A percentile compares a stretch with the other conserved stretches of the same genome.
phyloP scores from a whole-genome alignment of 2,113 vertebrate species.

The Phalacrocorax brasilianus region DNA sequence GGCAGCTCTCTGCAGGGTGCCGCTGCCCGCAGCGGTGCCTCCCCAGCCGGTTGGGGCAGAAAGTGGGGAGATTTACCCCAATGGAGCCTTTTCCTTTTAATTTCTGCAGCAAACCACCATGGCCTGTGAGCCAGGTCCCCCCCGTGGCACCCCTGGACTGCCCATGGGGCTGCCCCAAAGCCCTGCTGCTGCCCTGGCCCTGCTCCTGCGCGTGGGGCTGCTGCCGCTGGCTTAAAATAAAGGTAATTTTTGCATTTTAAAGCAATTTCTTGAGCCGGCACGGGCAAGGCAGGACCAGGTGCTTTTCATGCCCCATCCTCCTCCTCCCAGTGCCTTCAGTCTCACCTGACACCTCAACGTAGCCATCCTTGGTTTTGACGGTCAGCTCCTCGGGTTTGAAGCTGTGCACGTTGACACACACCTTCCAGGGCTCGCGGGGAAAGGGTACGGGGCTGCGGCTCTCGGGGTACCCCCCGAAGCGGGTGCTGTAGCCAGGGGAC shows the following conservation, averaged over 20 bases:
- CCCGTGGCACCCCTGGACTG: fast-evolving
- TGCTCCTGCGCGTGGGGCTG: background rate
- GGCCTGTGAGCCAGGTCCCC: background rate
- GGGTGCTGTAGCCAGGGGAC: slow-evolving; percentile 75
- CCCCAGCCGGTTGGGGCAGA: background rate
- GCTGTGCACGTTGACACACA: slow-evolving; percentile 98
- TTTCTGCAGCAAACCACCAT: background rate
- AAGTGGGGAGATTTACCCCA: background rate
- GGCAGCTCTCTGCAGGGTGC: background rate
- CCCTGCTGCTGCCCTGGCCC: background rate
- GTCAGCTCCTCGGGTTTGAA: slow-evolving; percentile 91
- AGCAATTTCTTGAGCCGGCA: background rate
- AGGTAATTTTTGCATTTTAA: background rate
- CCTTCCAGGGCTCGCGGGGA: slow-evolving; percentile 93
- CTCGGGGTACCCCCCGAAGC: slow-evolving; percentile 80
- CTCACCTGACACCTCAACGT: slow-evolving; percentile 98
- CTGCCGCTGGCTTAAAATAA: fast-evolving
- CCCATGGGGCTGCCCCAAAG: background rate
- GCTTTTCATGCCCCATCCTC: background rate
- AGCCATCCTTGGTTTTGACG: slow-evolving; percentile 93
- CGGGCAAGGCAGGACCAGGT: background rate
- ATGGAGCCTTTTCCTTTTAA: background rate
- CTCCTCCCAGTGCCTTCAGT: fast-evolving
- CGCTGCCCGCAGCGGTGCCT: fast-evolving
- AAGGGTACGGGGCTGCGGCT: slow-evolving; percentile 77